Percentiles rank a stretch among this genome's conserved stretches.
Evolutionary conservation across 2,888 invertebrate species (phyloP).

Genomic region (Leptinotarsa juncta): DNA sequence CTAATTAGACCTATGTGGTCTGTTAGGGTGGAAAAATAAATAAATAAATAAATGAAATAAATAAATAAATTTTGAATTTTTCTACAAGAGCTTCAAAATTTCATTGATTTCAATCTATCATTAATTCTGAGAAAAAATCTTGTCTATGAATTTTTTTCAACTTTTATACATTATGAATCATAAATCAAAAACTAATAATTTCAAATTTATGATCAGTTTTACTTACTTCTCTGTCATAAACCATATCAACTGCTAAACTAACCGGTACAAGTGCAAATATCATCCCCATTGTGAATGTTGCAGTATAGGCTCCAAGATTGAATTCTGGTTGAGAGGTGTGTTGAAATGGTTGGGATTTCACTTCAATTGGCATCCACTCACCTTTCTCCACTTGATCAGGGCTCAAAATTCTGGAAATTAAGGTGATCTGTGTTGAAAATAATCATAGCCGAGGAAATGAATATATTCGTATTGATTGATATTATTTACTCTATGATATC

Average conservation of each 20-base stretch:
- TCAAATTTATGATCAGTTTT: neutral
- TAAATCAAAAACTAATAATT: too few relatives aligned
- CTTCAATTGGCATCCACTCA: conserved; percentile 71
- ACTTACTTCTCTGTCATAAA: conserved; percentile 84
- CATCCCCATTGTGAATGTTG: conserved; percentile 84
- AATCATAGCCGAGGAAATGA: neutral
- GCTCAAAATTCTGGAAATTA: conserved; percentile 37
- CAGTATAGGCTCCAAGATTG: conserved; percentile 77
- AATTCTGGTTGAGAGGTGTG: conserved; percentile 80
- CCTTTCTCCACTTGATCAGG: conserved; percentile 35
- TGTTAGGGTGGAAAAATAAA: too few relatives aligned
- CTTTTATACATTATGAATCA: too few relatives aligned
- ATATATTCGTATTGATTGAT: neutral
- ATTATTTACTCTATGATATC: too few relatives aligned
- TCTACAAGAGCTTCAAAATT: neutral
- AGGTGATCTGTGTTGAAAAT: too few relatives aligned
- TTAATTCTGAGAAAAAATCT: too few relatives aligned
- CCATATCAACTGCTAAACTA: conserved; percentile 82
- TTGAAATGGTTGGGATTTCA: conserved; percentile 77
- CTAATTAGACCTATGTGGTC: too few relatives aligned
- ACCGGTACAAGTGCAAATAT: conserved; percentile 83
- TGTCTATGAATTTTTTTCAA: too few relatives aligned
- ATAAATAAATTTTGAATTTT: too few relatives aligned
- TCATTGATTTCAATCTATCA: neutral
- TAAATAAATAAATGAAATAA: too few relatives aligned